Evolutionary conservation across 2,888 invertebrate species (phyloP), one percentile per base, ranked within the genome.

Genomic region (Melieria omissa): DNA sequence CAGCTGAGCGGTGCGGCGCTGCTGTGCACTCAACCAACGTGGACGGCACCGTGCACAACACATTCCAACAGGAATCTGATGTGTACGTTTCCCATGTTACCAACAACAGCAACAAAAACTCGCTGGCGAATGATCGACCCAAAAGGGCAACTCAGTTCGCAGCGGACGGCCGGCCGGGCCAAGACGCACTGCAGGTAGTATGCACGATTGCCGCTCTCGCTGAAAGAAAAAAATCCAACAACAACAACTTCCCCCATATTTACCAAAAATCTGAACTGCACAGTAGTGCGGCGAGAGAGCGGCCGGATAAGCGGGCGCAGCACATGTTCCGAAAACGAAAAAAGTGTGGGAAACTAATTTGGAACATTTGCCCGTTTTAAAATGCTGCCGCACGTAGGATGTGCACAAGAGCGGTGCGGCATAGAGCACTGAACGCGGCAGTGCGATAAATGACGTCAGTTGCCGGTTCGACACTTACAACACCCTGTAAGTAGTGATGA

Each of bases 51-150:
- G 81, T 83, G 80, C 80, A 81, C 80, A 80, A 82, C 78, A 80
- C 82, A 83, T 83, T 84, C 84, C 84, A 84, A 83, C 85, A 84
- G 84, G 84, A 84, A 84, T 85, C 80, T 78, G 78, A 79, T 78
- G 75, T 76, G 82, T 84, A 81, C 82, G 83, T 84, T 84, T 84
- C 84, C 85, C 85, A 85, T 85, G 77, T 67, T 74, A 73, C 72
- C 64, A 46, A 64, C 41, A 5, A 46, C 29, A 29, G 29, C 29
- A 29, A 29, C 29, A 29, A 29, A 29, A 29, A 29, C 29, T 29
- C 29, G 29, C 29, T 2, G 71, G 52, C 14, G 58, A 57, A 9
- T 62, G 65, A 49, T 62, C 63, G 72, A 73, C 73, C 73, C 71
- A 73, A 73, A 73, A 73, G 73, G 73, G 73, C 73, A 71, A 69